A percentile compares a stretch with the other conserved stretches of the same genome.
These are phyloP conservation scores for Nothobranchius furzeri DNA, from an alignment of 2,113 vertebrate species.

Conservation along the genomic window DNA sequence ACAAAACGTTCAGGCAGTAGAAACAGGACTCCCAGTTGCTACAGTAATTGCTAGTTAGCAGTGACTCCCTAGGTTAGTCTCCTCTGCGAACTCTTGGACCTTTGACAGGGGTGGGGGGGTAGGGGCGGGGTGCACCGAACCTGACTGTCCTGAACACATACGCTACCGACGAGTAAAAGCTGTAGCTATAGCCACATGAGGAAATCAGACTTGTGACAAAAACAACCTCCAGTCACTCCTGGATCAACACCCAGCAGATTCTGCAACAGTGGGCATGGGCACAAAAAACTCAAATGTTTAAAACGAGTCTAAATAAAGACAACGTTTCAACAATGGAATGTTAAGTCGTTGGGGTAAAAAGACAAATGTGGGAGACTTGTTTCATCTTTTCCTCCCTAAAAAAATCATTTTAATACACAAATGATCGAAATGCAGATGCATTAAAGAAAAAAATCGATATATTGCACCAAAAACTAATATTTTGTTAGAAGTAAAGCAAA, in stretches of 20 bases:
- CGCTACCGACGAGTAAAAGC: constrained; percentile 8
- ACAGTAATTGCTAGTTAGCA: constrained; percentile 71
- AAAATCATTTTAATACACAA: constrained; percentile 84
- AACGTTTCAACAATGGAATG: constrained; percentile 87
- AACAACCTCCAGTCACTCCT: constrained; percentile 8
- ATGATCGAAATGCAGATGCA: constrained; percentile 91
- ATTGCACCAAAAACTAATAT: constrained; percentile 94
- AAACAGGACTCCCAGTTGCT: constrained; percentile 50
- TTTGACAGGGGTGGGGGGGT: not conserved
- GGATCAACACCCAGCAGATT: constrained; percentile 55
- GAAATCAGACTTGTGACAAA: constrained; percentile 19
- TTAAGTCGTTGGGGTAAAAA: constrained; percentile 80
- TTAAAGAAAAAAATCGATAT: constrained; percentile 91
- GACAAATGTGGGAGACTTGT: constrained; percentile 51
- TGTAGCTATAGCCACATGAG: constrained; percentile 6
- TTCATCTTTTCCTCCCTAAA: constrained; percentile 79
- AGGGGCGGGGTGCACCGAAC: constrained; percentile 21
- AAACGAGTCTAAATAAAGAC: constrained; percentile 96
- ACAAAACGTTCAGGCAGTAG: constrained; percentile 31
- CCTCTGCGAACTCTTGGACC: constrained; percentile 29
- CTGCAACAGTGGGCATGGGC: constrained; percentile 73
- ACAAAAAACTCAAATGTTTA: constrained; percentile 88
- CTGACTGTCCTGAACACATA: constrained; percentile 35
- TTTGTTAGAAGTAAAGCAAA: constrained; percentile 71
- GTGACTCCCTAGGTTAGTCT: constrained; percentile 48